A percentile compares a stretch with the other conserved stretches of the same genome.
Evolutionary conservation across 1,140 invertebrate genomes (phyloP).

Genomic region (Euglossa dilemma): DNA sequence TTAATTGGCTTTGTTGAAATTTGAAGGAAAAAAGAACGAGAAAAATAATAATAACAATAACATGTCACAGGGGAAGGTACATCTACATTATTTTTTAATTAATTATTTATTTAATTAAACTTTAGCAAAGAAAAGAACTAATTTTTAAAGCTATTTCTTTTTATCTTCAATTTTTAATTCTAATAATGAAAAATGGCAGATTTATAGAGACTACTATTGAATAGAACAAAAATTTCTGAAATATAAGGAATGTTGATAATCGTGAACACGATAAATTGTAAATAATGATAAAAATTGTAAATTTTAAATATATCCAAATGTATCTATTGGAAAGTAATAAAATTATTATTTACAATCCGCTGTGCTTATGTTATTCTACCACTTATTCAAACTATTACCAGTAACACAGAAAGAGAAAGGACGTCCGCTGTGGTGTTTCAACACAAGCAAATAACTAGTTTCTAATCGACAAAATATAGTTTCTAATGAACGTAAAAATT

Average conservation of each 20-base stretch:
- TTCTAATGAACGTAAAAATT: not conserved
- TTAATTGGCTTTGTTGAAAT: not conserved
- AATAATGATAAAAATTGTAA: no score
- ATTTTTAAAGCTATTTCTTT: not conserved
- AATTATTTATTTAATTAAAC: not conserved
- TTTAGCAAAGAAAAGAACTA: not conserved
- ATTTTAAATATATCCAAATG: not conserved
- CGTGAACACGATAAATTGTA: no score
- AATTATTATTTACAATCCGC: not conserved
- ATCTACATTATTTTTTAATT: not conserved
- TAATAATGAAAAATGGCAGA: no score
- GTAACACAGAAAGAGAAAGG: slow-evolving; percentile 45
- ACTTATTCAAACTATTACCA: slow-evolving; percentile 17
- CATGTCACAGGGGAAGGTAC: not conserved
- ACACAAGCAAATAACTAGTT: slow-evolving; percentile 27
- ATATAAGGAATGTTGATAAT: no score
- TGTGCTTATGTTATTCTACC: slow-evolving; percentile 1
- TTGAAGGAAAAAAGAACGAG: no score
- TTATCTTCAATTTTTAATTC: not conserved
- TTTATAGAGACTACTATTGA: not conserved
- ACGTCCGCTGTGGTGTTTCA: slow-evolving; percentile 1
- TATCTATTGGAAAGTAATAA: not conserved
- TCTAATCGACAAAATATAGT: slow-evolving; percentile 7
- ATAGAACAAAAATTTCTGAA: not conserved
- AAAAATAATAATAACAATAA: not conserved